These are phyloP conservation scores for Pseudococcus longispinus DNA, from an alignment of 2,888 invertebrate species.

Conservation along the genomic window DNA sequence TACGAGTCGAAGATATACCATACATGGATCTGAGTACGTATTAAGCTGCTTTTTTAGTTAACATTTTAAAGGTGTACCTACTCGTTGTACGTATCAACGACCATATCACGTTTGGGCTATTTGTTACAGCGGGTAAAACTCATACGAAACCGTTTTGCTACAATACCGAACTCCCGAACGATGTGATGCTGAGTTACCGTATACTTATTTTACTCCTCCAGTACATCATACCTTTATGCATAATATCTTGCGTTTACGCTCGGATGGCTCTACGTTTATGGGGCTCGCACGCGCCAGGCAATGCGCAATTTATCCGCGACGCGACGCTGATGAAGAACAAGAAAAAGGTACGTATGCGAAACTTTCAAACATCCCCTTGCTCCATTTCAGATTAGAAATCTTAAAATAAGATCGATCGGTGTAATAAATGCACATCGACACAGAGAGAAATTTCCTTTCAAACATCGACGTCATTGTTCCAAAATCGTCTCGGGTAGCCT, in stretches of 20 bases:
- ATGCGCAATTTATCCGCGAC: constrained; percentile 78
- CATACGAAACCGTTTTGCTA: constrained; percentile 69
- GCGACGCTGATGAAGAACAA: constrained; percentile 82
- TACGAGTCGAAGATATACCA: constrained; percentile 67
- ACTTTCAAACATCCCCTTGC: not conserved
- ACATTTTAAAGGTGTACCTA: not conserved
- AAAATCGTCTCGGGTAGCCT: no score
- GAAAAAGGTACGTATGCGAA: constrained; percentile 71
- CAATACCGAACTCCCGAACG: constrained; percentile 67
- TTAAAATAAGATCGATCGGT: not conserved
- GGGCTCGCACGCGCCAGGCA: constrained; percentile 81
- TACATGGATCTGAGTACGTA: constrained; percentile 58
- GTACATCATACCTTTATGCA: constrained; percentile 80
- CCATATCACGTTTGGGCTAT: not conserved
- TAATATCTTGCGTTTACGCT: constrained; percentile 83
- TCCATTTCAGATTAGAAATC: not conserved
- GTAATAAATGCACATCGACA: no score
- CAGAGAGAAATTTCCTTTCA: not conserved
- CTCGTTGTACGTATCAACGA: not conserved
- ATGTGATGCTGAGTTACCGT: constrained; percentile 68
- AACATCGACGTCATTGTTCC: not conserved
- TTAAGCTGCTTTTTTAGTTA: not conserved
- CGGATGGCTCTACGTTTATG: constrained; percentile 81
- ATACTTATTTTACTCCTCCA: constrained; percentile 69
- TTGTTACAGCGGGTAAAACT: constrained; percentile 63